Percentiles rank a stretch among this genome's conserved stretches.
phyloP scores from a whole-genome alignment of 2,797 vertebrate genomes.

The Rhynchonycteris naso region DNA sequence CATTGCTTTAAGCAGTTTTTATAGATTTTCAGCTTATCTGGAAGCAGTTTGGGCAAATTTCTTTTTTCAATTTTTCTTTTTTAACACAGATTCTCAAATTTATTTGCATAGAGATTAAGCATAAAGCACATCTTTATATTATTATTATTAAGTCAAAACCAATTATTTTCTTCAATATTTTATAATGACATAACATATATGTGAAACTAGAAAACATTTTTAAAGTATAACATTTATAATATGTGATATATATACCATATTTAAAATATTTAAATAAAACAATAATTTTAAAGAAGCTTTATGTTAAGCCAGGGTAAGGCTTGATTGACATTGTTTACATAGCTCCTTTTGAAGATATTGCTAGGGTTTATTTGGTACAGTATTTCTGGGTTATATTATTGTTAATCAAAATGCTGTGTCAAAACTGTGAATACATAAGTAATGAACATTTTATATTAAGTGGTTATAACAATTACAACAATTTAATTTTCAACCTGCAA shows the following conservation, averaged over 20 bases:
- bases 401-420: not conserved
- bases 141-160: not conserved
- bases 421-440: not conserved
- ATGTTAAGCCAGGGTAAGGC: not conserved
- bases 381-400: not conserved
- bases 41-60: not conserved
- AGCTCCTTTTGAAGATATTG: not conserved
- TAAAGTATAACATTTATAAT: not conserved
- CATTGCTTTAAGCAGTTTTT: not conserved
- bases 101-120: not conserved
- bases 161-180: not conserved
- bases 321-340: not conserved
- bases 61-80: not conserved
- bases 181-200: not conserved
- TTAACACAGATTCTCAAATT: not conserved
- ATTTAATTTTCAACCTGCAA: not conserved
- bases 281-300: not conserved
- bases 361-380: not conserved
- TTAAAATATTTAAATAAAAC: not conserved
- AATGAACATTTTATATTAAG: not conserved
- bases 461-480: not conserved
- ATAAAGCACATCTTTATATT: not conserved
- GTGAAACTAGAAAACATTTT: not conserved
- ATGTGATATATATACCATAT: not conserved
- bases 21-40: not conserved